phyloP scores from a whole-genome alignment of 2,888 invertebrate genomes.

The Chymomyza fuscimana region DNA sequence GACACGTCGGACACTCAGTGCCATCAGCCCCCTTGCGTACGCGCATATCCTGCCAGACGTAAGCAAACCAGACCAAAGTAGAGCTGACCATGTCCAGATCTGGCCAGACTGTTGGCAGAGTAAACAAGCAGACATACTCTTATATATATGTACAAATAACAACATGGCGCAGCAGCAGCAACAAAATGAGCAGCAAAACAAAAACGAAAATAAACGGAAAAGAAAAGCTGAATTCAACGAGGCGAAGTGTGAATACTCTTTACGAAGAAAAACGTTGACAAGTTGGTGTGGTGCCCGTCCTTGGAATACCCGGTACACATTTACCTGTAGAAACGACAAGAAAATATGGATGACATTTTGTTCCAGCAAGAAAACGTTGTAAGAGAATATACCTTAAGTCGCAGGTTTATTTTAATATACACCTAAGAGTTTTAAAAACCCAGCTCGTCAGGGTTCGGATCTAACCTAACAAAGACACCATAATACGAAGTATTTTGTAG shows the following conservation, averaged over 20 bases:
- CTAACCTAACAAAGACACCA: too few species aligned
- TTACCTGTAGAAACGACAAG: too few species aligned
- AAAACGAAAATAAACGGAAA: neutral
- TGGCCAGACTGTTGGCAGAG: slow-evolving; percentile 51
- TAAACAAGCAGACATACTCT: slow-evolving; percentile 53
- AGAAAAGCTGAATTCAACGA: neutral
- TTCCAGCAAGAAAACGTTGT: too few species aligned
- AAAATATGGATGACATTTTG: too few species aligned
- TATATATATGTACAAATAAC: slow-evolving; percentile 22
- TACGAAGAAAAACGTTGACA: too few species aligned
- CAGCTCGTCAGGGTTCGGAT: too few species aligned
- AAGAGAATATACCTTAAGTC: too few species aligned
- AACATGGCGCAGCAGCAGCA: slow-evolving; percentile 11
- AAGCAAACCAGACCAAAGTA: neutral
- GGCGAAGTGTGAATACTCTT: neutral
- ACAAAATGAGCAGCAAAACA: slow-evolving; percentile 5
- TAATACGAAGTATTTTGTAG: too few species aligned
- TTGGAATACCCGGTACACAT: too few species aligned
- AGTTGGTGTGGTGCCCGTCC: too few species aligned
- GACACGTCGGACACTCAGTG: slow-evolving; percentile 13
- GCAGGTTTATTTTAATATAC: too few species aligned
- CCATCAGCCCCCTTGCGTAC: slow-evolving; percentile 16
- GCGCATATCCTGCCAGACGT: slow-evolving; percentile 52
- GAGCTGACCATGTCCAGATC: slow-evolving; percentile 11
- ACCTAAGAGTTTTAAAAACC: too few species aligned